These are phyloP conservation scores for Scaptomyza reducta DNA, from an alignment of 2,888 invertebrate genomes.

Conservation along the genomic window DNA sequence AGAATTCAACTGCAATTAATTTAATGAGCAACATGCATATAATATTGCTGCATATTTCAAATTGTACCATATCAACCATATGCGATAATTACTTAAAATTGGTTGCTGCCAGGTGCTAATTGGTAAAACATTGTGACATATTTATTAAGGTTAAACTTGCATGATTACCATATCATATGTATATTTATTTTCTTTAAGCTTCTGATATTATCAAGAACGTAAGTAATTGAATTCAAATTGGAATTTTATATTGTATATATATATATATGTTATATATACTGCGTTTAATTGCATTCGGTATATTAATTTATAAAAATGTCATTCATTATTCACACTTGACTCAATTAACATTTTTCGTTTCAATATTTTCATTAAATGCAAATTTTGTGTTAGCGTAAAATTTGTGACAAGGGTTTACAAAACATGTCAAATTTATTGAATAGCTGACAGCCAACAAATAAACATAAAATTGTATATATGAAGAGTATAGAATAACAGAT, in stretches of 20 bases:
- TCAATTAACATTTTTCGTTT: constrained; percentile 15
- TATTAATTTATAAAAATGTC: constrained; percentile 23
- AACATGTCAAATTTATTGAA: constrained; percentile 44
- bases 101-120: neutral
- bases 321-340: constrained; percentile 29
- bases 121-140: neutral
- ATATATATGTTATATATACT: neutral
- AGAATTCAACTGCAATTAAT: constrained; percentile 5
- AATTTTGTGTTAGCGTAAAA: constrained; percentile 9
- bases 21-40: constrained; percentile 8
- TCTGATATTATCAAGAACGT: constrained; percentile 2
- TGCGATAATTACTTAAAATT: neutral
- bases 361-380: constrained; percentile 4
- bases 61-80: neutral
- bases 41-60: neutral
- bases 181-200: neutral
- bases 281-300: neutral
- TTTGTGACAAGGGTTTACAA: constrained; percentile 18
- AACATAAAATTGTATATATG: too few species aligned
- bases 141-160: neutral
- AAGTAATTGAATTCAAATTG: constrained; percentile 21
- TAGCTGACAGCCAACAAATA: constrained; percentile 7
- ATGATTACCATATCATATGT: neutral
- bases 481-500: neutral
- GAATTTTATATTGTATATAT: neutral